phyloP scores from a whole-genome alignment of 2,797 vertebrate genomes.

The Rhabdophis nuchalis region DNA sequence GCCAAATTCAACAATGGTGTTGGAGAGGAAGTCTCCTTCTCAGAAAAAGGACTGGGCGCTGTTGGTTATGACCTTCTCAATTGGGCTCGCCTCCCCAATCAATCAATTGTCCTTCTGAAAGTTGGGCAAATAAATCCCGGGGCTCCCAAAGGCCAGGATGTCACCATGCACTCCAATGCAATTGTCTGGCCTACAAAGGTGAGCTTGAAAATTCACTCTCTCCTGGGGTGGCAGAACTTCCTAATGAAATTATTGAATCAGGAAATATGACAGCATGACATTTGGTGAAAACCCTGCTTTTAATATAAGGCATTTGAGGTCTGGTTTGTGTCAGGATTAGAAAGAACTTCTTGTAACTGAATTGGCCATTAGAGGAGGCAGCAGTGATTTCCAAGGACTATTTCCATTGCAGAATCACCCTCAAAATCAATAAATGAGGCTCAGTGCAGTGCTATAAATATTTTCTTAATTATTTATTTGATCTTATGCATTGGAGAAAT shows the following conservation, averaged over 20 bases:
- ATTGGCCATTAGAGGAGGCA: neutral
- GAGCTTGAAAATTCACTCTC: too few species aligned
- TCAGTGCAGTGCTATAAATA: too few species aligned
- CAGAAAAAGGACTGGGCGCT: neutral
- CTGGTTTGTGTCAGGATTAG: neutral
- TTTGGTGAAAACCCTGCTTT: neutral
- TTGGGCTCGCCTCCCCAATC: neutral
- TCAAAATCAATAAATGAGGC: neutral
- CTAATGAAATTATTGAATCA: neutral
- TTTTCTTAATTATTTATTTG: too few species aligned
- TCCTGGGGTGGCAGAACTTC: neutral
- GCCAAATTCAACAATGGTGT: neutral
- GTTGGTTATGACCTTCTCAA: neutral
- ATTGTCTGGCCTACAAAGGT: too few species aligned
- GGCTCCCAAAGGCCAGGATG: too few species aligned
- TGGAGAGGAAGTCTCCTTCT: neutral
- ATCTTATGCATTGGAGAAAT: neutral
- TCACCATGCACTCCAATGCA: too few species aligned
- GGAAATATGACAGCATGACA: neutral
- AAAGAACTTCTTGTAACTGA: neutral
- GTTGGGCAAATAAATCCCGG: neutral
- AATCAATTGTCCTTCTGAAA: neutral
- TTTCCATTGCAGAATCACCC: neutral
- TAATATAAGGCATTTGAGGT: neutral
- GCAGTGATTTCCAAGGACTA: neutral